A percentile compares a stretch with the other conserved stretches of the same genome.
Evolutionary conservation across 2,797 vertebrate species (phyloP).

Genomic region (Bovichtus diacanthus): DNA sequence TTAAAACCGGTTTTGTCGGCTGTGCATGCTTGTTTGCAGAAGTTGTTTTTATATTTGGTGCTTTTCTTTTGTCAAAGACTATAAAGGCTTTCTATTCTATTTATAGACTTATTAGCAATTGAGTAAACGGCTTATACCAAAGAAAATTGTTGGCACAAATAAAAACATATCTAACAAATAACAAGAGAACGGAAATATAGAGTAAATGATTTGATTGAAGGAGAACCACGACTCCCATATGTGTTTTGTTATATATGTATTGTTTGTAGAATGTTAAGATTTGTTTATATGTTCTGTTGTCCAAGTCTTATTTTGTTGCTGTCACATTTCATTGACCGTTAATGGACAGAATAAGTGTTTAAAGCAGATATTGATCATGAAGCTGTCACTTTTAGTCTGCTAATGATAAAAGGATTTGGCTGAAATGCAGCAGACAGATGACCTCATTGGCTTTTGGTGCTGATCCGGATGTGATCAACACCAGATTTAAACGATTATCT

Average conservation of each 20-base stretch:
- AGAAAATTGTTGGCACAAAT: background rate
- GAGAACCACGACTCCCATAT: too few relatives aligned
- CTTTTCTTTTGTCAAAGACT: too few relatives aligned
- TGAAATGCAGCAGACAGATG: background rate
- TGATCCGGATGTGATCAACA: slow-evolving; percentile 19
- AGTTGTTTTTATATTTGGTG: too few relatives aligned
- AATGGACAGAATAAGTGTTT: background rate
- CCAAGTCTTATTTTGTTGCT: background rate
- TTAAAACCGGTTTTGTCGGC: too few relatives aligned
- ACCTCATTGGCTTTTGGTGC: slow-evolving; percentile 40
- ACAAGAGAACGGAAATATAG: background rate
- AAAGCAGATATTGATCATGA: background rate
- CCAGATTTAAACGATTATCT: slow-evolving; percentile 8
- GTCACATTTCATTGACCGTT: background rate
- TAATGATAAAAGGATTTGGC: slow-evolving; percentile 18
- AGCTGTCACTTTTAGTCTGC: background rate
- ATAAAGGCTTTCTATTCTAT: background rate
- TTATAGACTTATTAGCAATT: background rate
- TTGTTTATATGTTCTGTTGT: background rate
- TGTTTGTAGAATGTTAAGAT: background rate
- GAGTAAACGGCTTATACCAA: background rate
- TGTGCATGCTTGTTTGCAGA: too few relatives aligned
- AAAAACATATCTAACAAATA: background rate
- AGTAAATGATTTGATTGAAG: background rate
- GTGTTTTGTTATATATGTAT: background rate